Evolutionary conservation across 2,888 invertebrate genomes (phyloP).

Genomic region (Arge pagana): DNA sequence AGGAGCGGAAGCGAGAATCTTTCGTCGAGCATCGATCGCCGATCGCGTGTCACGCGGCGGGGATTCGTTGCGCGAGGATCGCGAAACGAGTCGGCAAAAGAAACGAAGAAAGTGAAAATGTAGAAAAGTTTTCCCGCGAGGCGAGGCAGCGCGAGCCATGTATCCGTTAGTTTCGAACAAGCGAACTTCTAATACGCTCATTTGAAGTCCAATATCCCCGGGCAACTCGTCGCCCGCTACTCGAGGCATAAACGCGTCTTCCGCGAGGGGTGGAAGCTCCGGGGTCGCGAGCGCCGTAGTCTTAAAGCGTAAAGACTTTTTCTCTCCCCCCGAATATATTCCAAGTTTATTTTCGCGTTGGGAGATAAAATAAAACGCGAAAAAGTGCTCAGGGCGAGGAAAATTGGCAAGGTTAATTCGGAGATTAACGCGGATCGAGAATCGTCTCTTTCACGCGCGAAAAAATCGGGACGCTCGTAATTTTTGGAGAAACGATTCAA

Average conservation of each 20-base stretch:
- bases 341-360: too few species aligned
- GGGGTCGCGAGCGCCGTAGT: background rate
- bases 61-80: background rate
- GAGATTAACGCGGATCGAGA: too few species aligned
- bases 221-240: constrained; percentile 32
- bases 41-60: too few species aligned
- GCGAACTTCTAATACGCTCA: constrained; percentile 38
- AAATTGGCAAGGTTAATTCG: constrained; percentile 1
- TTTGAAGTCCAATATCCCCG: constrained; percentile 40
- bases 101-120: background rate
- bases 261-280: constrained; percentile 23
- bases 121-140: constrained; percentile 23
- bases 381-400: too few species aligned
- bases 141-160: background rate
- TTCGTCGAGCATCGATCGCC: too few species aligned
- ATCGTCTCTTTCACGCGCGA: too few species aligned
- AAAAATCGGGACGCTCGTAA: too few species aligned
- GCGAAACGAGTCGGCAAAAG: background rate
- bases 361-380: too few species aligned
- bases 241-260: constrained; percentile 35
- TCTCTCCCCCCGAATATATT: background rate
- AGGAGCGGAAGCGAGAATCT: too few species aligned
- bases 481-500: too few species aligned
- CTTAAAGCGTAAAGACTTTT: constrained; percentile 12
- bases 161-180: constrained; percentile 21